A percentile compares a stretch with the other conserved stretches of the same genome.
Evolutionary conservation across 1,140 invertebrate species (phyloP).

Genomic region (Cydia pomonella): DNA sequence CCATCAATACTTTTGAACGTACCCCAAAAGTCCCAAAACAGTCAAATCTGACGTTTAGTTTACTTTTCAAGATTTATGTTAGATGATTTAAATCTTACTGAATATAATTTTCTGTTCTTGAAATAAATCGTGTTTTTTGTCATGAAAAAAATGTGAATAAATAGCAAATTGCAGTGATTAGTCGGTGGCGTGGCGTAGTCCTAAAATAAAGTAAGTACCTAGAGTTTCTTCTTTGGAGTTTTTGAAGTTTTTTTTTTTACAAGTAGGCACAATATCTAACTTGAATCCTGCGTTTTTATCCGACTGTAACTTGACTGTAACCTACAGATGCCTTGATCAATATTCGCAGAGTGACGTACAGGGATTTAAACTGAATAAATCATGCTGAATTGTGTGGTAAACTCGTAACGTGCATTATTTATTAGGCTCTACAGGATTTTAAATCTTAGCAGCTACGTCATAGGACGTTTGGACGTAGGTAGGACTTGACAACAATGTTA

Average conservation of each 20-base stretch:
- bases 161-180: no score
- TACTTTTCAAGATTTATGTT: no score
- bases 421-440: conserved; percentile 4
- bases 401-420: conserved; percentile 8
- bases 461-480: not conserved
- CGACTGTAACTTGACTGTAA: not conserved
- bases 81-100: no score
- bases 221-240: no score
- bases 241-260: no score
- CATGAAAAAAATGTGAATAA: no score
- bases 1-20: not conserved
- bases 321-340: not conserved
- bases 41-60: not conserved
- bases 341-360: conserved; percentile 18
- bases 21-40: not conserved
- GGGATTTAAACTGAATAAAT: conserved; percentile 5
- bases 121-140: no score
- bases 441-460: not conserved
- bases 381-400: conserved; percentile 1
- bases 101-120: no score
- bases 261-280: not conserved
- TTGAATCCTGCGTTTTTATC: not conserved
- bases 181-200: no score
- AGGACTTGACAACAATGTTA: not conserved
- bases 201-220: no score